phyloP scores from a whole-genome alignment of 2,888 invertebrate species.

The Odiellus spinosus region DNA sequence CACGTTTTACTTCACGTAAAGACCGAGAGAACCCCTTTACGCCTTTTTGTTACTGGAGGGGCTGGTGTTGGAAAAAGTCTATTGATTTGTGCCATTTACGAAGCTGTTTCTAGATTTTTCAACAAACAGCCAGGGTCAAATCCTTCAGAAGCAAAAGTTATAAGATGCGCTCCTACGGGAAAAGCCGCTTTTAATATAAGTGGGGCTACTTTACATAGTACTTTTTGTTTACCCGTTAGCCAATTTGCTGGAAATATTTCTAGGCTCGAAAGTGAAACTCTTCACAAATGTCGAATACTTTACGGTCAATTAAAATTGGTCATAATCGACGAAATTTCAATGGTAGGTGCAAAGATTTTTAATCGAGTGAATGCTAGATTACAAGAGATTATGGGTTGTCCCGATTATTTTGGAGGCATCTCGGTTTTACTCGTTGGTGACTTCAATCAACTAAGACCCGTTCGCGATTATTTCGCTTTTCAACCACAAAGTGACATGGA shows the following conservation, averaged over 20 bases:
- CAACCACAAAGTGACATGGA: not conserved
- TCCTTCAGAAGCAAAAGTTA: not conserved
- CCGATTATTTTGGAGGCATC: slow-evolving; percentile 24
- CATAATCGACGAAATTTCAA: slow-evolving; percentile 28
- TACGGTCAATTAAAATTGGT: no score
- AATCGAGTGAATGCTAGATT: slow-evolving; percentile 23
- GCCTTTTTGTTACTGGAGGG: slow-evolving; percentile 17
- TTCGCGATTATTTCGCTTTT: slow-evolving; percentile 4
- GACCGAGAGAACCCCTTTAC: not conserved
- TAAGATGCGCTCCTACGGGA: slow-evolving; percentile 19
- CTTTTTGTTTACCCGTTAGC: slow-evolving; percentile 14
- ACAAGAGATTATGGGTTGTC: slow-evolving; percentile 23
- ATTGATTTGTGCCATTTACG: no score
- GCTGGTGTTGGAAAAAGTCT: no score
- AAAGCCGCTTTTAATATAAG: slow-evolving; percentile 23
- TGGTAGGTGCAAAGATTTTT: slow-evolving; percentile 23
- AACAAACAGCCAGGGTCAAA: slow-evolving; percentile 8
- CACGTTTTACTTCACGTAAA: no score
- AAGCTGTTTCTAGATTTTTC: no score
- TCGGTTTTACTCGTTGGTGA: slow-evolving; percentile 28
- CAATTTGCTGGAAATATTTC: slow-evolving; percentile 14
- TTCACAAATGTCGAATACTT: slow-evolving; percentile 14
- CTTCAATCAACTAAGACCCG: slow-evolving; percentile 9
- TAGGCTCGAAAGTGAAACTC: no score
- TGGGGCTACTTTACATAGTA: slow-evolving; percentile 22